Percentiles rank a stretch among this genome's conserved stretches.
Evolutionary conservation across 1,140 invertebrate species (phyloP).

Genomic region (Bombyx mandarina): DNA sequence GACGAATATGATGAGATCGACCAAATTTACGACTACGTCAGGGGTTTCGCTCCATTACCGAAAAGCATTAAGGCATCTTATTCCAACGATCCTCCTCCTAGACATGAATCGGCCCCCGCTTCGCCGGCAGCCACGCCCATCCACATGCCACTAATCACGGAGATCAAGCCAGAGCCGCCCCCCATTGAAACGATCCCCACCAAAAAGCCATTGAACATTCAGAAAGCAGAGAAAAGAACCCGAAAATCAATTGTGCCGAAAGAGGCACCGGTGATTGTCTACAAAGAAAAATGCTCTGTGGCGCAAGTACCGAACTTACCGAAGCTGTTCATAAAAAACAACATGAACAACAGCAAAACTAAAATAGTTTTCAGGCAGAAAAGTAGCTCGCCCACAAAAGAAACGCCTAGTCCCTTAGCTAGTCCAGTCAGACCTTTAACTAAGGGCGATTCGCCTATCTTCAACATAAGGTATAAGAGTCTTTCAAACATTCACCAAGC

Average conservation of each 20-base stretch:
- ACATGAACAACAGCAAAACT: slow-evolving; percentile 75
- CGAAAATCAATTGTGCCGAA: slow-evolving; percentile 68
- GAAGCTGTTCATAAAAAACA: slow-evolving; percentile 85
- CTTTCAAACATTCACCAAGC: slow-evolving; percentile 83
- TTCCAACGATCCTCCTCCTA: slow-evolving; percentile 59
- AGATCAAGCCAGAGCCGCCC: slow-evolving; percentile 86
- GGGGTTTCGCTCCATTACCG: slow-evolving; percentile 90
- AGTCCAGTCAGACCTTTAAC: slow-evolving; percentile 64
- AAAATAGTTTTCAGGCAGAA: slow-evolving; percentile 79
- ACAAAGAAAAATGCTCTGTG: slow-evolving; percentile 65
- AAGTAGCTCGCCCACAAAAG: slow-evolving; percentile 81
- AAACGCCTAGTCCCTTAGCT: slow-evolving; percentile 74
- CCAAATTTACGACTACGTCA: slow-evolving; percentile 96
- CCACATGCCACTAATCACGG: slow-evolving; percentile 71
- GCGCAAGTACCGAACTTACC: slow-evolving; percentile 69
- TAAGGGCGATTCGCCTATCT: slow-evolving; percentile 83
- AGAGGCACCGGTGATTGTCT: slow-evolving; percentile 72
- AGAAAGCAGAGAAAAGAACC: slow-evolving; percentile 79
- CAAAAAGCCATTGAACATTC: slow-evolving; percentile 75
- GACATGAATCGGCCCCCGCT: slow-evolving; percentile 62
- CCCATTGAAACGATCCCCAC: slow-evolving; percentile 92
- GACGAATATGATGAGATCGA: slow-evolving; percentile 97
- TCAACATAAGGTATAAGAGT: slow-evolving; percentile 88
- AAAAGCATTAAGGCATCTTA: slow-evolving; percentile 83
- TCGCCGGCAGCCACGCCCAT: slow-evolving; percentile 67